These are phyloP conservation scores for Drosophila lowei DNA, from an alignment of 1,140 invertebrate species.

Conservation along the genomic window DNA sequence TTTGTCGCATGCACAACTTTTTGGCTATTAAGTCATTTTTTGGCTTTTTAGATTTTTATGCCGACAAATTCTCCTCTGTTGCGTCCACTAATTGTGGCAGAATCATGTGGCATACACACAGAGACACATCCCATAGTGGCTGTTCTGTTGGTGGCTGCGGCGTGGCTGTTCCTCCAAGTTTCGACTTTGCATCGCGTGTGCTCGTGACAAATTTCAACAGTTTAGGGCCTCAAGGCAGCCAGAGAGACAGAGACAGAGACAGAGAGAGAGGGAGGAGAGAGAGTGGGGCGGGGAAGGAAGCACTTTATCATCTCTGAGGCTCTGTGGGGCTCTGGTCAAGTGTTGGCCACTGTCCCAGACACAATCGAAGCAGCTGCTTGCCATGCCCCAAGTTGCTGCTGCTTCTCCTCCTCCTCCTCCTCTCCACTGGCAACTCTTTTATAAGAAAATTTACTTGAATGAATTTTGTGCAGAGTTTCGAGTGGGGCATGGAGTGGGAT, in stretches of 20 bases:
- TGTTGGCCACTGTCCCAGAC: conserved; percentile 43
- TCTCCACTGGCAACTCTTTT: conserved; percentile 63
- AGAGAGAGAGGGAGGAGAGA: neutral
- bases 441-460: conserved; percentile 73
- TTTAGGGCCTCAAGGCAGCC: conserved; percentile 3
- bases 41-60: conserved; percentile 73
- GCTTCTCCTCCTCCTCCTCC: conserved; percentile 43
- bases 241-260: no score
- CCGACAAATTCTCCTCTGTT: conserved; percentile 62
- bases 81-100: conserved; percentile 46
- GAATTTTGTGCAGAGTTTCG: conserved; percentile 64
- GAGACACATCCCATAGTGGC: no score
- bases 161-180: no score
- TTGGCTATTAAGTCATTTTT: conserved; percentile 81
- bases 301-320: conserved; percentile 61
- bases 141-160: no score
- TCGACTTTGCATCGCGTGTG: conserved; percentile 18
- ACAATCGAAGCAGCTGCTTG: conserved; percentile 48
- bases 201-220: conserved; percentile 37
- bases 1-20: conserved; percentile 79
- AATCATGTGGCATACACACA: conserved; percentile 22
- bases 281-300: conserved; percentile 12
- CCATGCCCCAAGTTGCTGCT: conserved; percentile 30
- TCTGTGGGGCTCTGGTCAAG: conserved; percentile 42
- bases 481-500: conserved; percentile 31